Conservation (phyloP, 1,140 invertebrate genomes). For the Eriosoma lanigerum region DNA sequence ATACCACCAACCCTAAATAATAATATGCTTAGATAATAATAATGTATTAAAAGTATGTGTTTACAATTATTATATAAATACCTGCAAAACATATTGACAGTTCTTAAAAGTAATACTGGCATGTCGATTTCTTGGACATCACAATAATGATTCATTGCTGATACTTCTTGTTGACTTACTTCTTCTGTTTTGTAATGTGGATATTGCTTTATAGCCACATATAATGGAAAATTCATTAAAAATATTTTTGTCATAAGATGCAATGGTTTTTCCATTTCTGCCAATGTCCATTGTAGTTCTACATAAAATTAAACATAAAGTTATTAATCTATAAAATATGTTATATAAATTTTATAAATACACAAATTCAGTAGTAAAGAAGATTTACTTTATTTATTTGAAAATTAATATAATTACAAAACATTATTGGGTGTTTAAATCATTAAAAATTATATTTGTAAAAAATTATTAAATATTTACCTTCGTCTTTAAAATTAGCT, state of each 20-base stretch:
- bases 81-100: conserved; percentile 86
- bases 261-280: conserved; percentile 76
- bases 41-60: not conserved
- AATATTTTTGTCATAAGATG: conserved; percentile 80
- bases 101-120: conserved; percentile 82
- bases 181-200: conserved; percentile 75
- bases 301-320: not conserved
- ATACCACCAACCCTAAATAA: conserved; percentile 89
- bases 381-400: not conserved
- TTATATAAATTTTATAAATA: too few relatives aligned
- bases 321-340: too few relatives aligned
- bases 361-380: too few relatives aligned
- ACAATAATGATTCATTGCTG: conserved; percentile 78
- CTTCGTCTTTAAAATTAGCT: conserved; percentile 43
- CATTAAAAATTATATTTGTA: not conserved
- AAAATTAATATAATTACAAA: not conserved
- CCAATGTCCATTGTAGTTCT: conserved; percentile 65
- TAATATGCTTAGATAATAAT: conserved; percentile 62
- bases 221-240: conserved; percentile 85
- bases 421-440: not conserved
- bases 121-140: conserved; percentile 91
- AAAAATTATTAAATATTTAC: conserved; percentile 8
- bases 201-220: conserved; percentile 87
- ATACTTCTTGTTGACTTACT: conserved; percentile 74
- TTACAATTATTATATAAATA: conserved; percentile 33